These are phyloP conservation scores for Todus mexicanus DNA, from an alignment of 2,797 vertebrate species.

Conservation along the genomic window DNA sequence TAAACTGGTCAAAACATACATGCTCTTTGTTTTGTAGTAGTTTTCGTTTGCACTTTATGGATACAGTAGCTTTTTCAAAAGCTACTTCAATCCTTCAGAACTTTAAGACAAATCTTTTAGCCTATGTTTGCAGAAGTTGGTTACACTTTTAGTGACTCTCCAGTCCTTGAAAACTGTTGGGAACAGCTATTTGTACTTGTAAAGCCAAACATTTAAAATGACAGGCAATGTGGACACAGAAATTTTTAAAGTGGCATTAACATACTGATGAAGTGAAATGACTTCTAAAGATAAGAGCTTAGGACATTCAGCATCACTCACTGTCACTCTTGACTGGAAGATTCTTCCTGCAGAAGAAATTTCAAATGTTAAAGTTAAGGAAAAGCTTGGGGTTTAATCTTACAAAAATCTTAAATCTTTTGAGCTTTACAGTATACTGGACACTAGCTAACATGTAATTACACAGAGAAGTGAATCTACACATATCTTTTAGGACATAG, in stretches of 20 bases:
- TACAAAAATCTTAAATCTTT: background rate
- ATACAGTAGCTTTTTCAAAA: background rate
- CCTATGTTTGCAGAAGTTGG: background rate
- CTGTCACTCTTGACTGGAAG: background rate
- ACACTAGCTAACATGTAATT: background rate
- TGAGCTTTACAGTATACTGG: background rate
- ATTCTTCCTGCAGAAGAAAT: background rate
- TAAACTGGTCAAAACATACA: background rate
- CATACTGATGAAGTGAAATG: background rate
- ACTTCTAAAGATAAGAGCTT: background rate
- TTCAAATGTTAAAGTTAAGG: background rate
- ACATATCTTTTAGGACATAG: background rate
- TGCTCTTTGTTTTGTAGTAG: background rate
- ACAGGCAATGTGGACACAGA: background rate
- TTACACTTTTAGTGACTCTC: background rate
- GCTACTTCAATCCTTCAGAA: background rate
- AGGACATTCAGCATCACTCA: background rate
- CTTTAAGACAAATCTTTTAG: background rate
- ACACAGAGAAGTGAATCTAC: background rate
- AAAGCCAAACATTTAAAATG: background rate
- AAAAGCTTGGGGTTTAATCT: background rate
- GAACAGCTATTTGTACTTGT: background rate
- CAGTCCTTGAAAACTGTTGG: background rate
- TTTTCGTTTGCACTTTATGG: background rate
- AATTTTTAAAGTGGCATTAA: background rate